Conservation (phyloP, 2,113 vertebrate species). For the Megaptera novaeangliae region DNA sequence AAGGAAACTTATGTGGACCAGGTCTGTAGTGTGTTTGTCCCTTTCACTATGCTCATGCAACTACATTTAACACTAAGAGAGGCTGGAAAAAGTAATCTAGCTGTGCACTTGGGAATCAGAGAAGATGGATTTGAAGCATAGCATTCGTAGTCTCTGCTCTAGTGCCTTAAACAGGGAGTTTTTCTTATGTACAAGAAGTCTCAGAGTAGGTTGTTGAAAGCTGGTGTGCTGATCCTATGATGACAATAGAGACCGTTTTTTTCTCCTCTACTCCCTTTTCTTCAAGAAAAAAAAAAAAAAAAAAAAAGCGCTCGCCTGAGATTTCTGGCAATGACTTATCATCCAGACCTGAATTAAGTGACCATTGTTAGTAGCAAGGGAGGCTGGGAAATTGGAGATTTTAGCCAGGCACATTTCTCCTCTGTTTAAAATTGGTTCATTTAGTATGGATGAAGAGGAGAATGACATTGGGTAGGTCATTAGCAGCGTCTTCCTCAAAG, state of each 20-base stretch:
- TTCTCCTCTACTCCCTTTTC: not conserved
- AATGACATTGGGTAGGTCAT: not conserved
- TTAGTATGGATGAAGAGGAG: not conserved
- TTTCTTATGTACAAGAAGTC: not conserved
- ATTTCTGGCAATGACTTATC: not conserved
- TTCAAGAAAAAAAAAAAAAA: not conserved
- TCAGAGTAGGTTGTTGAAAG: not conserved
- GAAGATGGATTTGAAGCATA: not conserved
- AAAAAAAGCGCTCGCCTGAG: not conserved
- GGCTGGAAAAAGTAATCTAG: not conserved
- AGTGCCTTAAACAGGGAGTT: not conserved
- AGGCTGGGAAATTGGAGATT: not conserved
- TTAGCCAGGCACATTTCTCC: not conserved
- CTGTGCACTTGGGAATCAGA: not conserved
- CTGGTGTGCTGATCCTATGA: not conserved
- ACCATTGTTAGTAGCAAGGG: not conserved
- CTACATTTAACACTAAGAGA: not conserved
- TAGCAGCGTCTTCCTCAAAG: not conserved
- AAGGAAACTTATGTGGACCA: not conserved
- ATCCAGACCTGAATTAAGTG: not conserved
- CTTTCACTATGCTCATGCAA: not conserved
- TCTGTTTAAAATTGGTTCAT: not conserved
- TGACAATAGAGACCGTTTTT: not conserved
- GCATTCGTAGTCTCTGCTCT: not conserved
- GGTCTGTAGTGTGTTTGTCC: not conserved